A percentile compares a stretch with the other conserved stretches of the same genome.
These are phyloP conservation scores for Altica lythri DNA, from an alignment of 2,888 invertebrate species.

Conservation along the genomic window DNA sequence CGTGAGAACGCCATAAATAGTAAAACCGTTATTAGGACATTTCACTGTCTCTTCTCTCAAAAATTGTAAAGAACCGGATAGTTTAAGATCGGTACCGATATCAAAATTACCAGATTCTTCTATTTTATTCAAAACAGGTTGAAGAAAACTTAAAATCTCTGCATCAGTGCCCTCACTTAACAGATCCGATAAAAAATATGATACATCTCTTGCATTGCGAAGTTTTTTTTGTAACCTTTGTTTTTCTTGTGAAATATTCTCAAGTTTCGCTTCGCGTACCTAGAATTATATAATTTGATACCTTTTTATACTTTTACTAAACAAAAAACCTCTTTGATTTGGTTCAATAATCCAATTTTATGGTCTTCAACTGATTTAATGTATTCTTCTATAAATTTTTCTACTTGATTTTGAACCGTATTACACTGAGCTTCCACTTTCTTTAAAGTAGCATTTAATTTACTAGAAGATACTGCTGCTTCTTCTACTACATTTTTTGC, in stretches of 20 bases:
- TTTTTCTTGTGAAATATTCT: slow-evolving; percentile 57
- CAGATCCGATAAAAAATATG: slow-evolving; percentile 64
- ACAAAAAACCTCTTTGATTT: slow-evolving; percentile 44
- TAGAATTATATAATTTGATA: slow-evolving; percentile 5
- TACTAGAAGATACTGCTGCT: slow-evolving; percentile 62
- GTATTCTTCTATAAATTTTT: slow-evolving; percentile 69
- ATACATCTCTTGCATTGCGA: slow-evolving; percentile 63
- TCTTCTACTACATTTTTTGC: slow-evolving; percentile 66
- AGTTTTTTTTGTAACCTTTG: slow-evolving; percentile 61
- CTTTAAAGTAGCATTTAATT: slow-evolving; percentile 56
- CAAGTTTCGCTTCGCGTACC: slow-evolving; percentile 52
- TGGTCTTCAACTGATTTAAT: slow-evolving; percentile 61
- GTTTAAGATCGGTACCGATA: slow-evolving; percentile 53
- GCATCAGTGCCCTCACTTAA: slow-evolving; percentile 70
- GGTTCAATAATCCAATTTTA: slow-evolving; percentile 46
- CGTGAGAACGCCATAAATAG: slow-evolving; percentile 64
- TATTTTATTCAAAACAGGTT: slow-evolving; percentile 68
- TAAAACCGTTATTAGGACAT: slow-evolving; percentile 54
- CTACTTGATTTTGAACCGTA: slow-evolving; percentile 66
- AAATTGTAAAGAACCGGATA: slow-evolving; percentile 62
- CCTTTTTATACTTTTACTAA: background rate
- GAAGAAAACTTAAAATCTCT: slow-evolving; percentile 71
- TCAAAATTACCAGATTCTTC: slow-evolving; percentile 66
- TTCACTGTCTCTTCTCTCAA: slow-evolving; percentile 61
- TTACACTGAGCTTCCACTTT: slow-evolving; percentile 54